Evolutionary conservation across 30 jellyfish, hydroid and myxozoan genomes (phyloP).

Genomic region (Kudoa iwatai): DNA sequence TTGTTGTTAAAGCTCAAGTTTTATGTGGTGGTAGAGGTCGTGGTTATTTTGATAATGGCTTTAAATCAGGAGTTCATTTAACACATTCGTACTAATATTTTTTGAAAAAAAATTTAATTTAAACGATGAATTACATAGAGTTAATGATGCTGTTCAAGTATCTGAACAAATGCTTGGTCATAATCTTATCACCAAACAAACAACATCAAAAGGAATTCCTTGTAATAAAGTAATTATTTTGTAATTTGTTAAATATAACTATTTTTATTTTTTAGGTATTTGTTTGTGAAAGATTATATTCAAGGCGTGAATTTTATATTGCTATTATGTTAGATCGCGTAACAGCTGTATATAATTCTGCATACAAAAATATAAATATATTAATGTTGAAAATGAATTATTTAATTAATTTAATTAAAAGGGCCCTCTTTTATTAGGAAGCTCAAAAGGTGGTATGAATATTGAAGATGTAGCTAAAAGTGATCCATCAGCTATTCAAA

Average conservation of each 20-base stretch:
- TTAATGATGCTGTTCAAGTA: no score
- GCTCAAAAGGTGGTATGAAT: slow-evolving; percentile 76
- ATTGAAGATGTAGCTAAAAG: slow-evolving; percentile 31
- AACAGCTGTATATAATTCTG: no score
- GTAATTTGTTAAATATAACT: no score
- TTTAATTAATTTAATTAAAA: no score
- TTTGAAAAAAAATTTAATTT: no score
- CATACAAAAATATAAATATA: no score
- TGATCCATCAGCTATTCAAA: slow-evolving; percentile 30
- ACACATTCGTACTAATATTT: no score
- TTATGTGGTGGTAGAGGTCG: slow-evolving; percentile 91
- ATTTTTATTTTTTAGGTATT: no score
- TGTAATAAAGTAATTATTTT: slow-evolving; percentile 98
- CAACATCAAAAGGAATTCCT: slow-evolving; percentile 64
- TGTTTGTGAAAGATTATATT: slow-evolving; percentile 42
- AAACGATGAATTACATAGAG: no score
- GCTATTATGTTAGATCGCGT: slow-evolving; percentile 77
- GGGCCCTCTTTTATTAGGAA: slow-evolving; percentile 86
- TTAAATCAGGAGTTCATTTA: no score
- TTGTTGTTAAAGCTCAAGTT: slow-evolving; percentile 76
- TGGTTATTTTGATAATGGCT: slow-evolving; percentile 84
- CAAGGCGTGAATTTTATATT: slow-evolving; percentile 72
- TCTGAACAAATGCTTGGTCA: slow-evolving; percentile 94
- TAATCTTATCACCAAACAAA: slow-evolving; percentile 38
- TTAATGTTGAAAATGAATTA: no score